A percentile compares a stretch with the other conserved stretches of the same genome.
Evolutionary conservation across 1,140 invertebrate species (phyloP).

Genomic region (Copidosoma floridanum): DNA sequence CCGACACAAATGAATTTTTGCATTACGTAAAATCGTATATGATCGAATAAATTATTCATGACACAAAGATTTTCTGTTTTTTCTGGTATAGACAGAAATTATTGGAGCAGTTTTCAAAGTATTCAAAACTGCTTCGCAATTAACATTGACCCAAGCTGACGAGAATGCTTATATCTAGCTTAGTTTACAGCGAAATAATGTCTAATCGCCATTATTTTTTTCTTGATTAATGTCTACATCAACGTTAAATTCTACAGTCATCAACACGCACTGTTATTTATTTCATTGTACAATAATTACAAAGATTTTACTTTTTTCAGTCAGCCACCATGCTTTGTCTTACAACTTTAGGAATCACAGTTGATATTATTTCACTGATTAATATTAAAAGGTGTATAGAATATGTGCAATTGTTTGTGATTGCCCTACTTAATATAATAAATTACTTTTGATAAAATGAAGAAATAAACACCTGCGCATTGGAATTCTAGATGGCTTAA

Average conservation of each 20-base stretch:
- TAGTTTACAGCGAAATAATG: slow-evolving; percentile 22
- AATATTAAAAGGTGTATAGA: slow-evolving; percentile 11
- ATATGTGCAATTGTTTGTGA: slow-evolving; percentile 5
- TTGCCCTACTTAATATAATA: slow-evolving; percentile 10
- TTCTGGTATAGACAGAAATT: too few species aligned
- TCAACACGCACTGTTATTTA: slow-evolving; percentile 14
- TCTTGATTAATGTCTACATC: slow-evolving; percentile 1
- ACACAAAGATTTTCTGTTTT: too few species aligned
- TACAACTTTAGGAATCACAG: slow-evolving; percentile 29
- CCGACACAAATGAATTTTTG: too few species aligned
- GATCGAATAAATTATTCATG: too few species aligned
- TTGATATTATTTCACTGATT: slow-evolving; percentile 24
- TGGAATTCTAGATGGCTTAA: background rate
- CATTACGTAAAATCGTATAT: too few species aligned
- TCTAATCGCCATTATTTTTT: slow-evolving; percentile 13
- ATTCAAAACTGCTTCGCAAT: too few species aligned
- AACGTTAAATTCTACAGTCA: slow-evolving; percentile 18
- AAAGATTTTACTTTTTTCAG: slow-evolving; percentile 10
- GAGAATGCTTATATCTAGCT: slow-evolving; percentile 17
- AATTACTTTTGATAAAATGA: slow-evolving; percentile 10
- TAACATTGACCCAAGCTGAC: too few species aligned
- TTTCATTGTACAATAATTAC: slow-evolving; percentile 29
- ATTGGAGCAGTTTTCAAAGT: too few species aligned
- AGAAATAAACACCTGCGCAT: background rate
- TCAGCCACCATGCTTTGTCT: slow-evolving; percentile 18